Evolutionary conservation across 2,797 vertebrate genomes (phyloP).

Genomic region (Clamator glandarius): DNA sequence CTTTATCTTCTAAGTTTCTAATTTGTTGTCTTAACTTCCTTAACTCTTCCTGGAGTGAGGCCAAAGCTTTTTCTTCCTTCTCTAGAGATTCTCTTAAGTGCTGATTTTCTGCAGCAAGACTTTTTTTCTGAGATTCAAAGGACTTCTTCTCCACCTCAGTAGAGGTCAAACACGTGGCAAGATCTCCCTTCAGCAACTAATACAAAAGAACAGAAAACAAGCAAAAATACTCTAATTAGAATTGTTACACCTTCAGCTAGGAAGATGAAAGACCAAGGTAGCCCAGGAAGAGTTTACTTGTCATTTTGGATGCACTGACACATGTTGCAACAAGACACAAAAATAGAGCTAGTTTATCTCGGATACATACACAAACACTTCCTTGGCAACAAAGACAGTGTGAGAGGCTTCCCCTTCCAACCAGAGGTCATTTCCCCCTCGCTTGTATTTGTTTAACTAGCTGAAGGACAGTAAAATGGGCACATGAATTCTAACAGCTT

Average conservation of each 20-base stretch:
- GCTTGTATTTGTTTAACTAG: neutral
- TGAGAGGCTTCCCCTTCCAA: constrained; percentile 7
- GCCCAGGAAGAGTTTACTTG: neutral
- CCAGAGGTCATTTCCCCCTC: neutral
- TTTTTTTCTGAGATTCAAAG: constrained; percentile 80
- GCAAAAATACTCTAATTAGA: constrained; percentile 4
- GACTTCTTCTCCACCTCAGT: constrained; percentile 78
- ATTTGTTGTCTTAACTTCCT: constrained; percentile 85
- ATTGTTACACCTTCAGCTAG: neutral
- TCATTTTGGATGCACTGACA: neutral
- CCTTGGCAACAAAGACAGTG: constrained; percentile 18
- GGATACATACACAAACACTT: neutral
- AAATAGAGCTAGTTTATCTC: constrained; percentile 38
- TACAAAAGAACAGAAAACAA: constrained; percentile 26
- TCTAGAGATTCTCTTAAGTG: constrained; percentile 85
- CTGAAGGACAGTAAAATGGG: neutral
- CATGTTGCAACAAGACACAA: neutral
- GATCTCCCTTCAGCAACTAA: constrained; percentile 83
- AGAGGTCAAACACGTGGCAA: constrained; percentile 79
- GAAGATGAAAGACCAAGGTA: neutral
- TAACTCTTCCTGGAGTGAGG: constrained; percentile 86
- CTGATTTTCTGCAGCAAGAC: constrained; percentile 85
- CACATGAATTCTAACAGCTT: neutral
- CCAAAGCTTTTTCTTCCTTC: constrained; percentile 85
- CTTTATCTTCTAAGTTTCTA: constrained; percentile 83